Evolutionary conservation across 2,888 invertebrate species (phyloP).

Genomic region (Hedychridium roseum): DNA sequence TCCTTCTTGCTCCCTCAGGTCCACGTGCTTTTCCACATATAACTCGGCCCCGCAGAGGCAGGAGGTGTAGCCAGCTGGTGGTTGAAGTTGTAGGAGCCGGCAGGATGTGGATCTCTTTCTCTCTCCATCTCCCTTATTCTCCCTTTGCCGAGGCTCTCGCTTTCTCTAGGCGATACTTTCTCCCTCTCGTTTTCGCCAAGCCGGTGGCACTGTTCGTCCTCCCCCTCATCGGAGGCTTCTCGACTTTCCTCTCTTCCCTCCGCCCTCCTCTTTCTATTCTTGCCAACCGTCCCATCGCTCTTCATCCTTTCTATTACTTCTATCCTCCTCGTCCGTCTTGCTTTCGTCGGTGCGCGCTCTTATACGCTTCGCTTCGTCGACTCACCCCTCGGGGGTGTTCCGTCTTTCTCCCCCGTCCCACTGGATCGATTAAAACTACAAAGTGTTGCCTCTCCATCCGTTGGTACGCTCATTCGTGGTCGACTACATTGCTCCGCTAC

Average conservation of each 20-base stretch:
- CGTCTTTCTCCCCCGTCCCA: slow-evolving; percentile 50
- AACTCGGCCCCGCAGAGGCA: slow-evolving; percentile 44
- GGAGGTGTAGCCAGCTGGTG: slow-evolving; percentile 56
- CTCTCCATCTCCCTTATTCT: slow-evolving; percentile 41
- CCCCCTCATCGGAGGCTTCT: too few species aligned
- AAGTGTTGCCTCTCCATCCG: slow-evolving; percentile 57
- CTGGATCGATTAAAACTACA: slow-evolving; percentile 61
- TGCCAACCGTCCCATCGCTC: too few species aligned
- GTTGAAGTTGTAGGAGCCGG: slow-evolving; percentile 58
- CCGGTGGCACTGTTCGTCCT: slow-evolving; percentile 9
- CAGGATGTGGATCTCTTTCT: slow-evolving; percentile 55
- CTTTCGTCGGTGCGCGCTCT: too few species aligned
- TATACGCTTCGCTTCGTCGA: too few species aligned
- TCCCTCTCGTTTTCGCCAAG: slow-evolving; percentile 29
- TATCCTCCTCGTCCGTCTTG: slow-evolving; percentile 35
- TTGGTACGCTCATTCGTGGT: slow-evolving; percentile 59
- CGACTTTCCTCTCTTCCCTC: too few species aligned
- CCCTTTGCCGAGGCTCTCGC: slow-evolving; percentile 33
- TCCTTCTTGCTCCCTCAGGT: slow-evolving; percentile 55
- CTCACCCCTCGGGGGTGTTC: slow-evolving; percentile 40
- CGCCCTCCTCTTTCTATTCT: too few species aligned
- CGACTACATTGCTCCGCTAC: slow-evolving; percentile 54
- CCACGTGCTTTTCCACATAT: slow-evolving; percentile 55
- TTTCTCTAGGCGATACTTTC: slow-evolving; percentile 29
- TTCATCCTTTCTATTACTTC: too few species aligned